These are phyloP conservation scores for Leptopterna dolabrata DNA, from an alignment of 2,888 invertebrate species.

Conservation along the genomic window DNA sequence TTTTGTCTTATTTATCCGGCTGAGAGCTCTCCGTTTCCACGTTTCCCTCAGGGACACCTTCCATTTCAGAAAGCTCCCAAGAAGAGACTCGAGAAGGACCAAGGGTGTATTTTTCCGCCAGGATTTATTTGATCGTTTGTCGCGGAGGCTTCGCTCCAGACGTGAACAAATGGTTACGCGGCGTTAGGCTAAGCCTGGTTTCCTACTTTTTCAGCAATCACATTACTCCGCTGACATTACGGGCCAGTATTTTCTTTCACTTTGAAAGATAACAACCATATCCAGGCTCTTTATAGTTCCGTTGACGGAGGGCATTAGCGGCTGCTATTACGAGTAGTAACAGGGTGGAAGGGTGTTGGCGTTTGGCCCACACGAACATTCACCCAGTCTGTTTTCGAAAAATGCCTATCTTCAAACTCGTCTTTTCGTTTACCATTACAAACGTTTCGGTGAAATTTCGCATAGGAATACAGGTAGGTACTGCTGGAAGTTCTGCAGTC, in stretches of 20 bases:
- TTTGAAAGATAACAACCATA: conserved; percentile 40
- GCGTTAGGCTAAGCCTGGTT: conserved; percentile 31
- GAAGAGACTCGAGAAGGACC: neutral
- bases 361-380: no score
- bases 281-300: neutral
- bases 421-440: no score
- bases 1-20: no score
- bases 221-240: conserved; percentile 43
- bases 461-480: no score
- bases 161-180: conserved; percentile 42
- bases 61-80: conserved; percentile 17
- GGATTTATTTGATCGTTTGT: conserved; percentile 49
- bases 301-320: neutral
- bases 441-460: no score
- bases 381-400: no score
- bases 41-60: neutral
- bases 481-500: no score
- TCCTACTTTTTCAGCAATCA: conserved; percentile 29
- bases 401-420: no score
- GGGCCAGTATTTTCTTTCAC: conserved; percentile 37
- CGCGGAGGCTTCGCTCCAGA: conserved; percentile 33
- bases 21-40: no score
- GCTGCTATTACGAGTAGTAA: neutral
- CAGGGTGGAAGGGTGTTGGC: no score
- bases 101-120: conserved; percentile 31